phyloP scores from a whole-genome alignment of 2,797 vertebrate genomes.

The Chrosomus eos region DNA sequence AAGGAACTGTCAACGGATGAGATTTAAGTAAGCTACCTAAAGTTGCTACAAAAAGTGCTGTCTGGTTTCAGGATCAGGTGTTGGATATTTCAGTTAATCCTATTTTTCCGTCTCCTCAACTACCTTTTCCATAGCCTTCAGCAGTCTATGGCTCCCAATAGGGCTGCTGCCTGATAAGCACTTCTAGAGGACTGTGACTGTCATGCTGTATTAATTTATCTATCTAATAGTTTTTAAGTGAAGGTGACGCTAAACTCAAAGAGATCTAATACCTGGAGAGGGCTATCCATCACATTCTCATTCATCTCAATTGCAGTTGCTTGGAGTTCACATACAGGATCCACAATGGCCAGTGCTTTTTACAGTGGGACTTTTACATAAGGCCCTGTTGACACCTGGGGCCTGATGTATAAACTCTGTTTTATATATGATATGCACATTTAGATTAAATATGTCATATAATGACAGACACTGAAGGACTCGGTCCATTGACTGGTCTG shows the following conservation, averaged over 20 bases:
- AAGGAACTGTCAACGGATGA: neutral
- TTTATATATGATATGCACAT: too few species aligned
- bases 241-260: neutral
- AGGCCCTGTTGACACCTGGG: too few species aligned
- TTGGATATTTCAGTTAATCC: neutral
- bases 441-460: too few species aligned
- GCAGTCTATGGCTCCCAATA: constrained; percentile 16
- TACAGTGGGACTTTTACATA: too few species aligned
- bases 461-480: too few species aligned
- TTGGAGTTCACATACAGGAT: too few species aligned
- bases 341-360: too few species aligned
- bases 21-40: constrained; percentile 2
- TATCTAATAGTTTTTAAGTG: neutral
- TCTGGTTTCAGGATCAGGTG: neutral
- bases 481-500: too few species aligned
- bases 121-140: neutral
- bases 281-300: neutral
- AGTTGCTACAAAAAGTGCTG: neutral
- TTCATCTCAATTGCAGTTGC: neutral
- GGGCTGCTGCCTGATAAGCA: neutral
- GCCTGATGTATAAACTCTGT: too few species aligned
- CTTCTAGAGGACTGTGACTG: neutral
- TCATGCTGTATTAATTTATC: constrained; percentile 1
- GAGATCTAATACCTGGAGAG: neutral
- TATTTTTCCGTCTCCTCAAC: neutral